Conservation (phyloP, 2,113 vertebrate species). For the Chiloscyllium plagiosum region DNA sequence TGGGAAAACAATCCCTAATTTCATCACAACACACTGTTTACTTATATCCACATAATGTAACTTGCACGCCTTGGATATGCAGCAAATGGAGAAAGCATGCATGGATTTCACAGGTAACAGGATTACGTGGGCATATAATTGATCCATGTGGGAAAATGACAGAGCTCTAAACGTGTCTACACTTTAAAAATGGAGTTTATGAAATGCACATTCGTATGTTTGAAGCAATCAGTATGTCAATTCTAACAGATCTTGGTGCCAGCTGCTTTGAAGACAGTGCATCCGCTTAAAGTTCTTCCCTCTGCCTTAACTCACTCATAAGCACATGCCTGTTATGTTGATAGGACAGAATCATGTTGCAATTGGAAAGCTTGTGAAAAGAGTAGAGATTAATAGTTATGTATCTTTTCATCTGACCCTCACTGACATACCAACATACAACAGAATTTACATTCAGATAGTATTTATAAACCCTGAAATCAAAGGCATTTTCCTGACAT, state of each 20-base stretch:
- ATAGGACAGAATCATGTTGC: neutral
- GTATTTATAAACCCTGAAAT: neutral
- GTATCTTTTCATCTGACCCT: neutral
- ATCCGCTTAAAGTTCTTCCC: neutral
- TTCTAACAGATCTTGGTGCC: constrained; percentile 98
- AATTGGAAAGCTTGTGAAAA: neutral
- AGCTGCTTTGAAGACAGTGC: constrained; percentile 57
- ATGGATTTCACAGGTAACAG: constrained; percentile 99
- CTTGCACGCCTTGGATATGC: constrained; percentile 82
- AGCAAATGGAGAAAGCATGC: constrained; percentile 95
- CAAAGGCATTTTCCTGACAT: neutral
- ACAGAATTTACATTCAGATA: neutral
- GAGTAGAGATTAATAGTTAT: neutral
- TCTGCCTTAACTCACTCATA: constrained; percentile 11
- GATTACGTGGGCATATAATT: constrained; percentile 99
- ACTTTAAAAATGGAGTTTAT: constrained; percentile 98
- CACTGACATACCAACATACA: neutral
- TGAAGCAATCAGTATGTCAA: constrained; percentile 99
- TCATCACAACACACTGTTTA: constrained; percentile 80
- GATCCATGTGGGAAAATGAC: constrained; percentile 98
- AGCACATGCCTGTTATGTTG: neutral
- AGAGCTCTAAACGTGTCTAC: constrained; percentile 89
- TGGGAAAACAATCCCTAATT: constrained; percentile 80
- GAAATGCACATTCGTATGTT: constrained; percentile 99
- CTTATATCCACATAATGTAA: constrained; percentile 93